Conservation (phyloP, 2,888 invertebrate species). For the Polydrusus pterygomalis region DNA sequence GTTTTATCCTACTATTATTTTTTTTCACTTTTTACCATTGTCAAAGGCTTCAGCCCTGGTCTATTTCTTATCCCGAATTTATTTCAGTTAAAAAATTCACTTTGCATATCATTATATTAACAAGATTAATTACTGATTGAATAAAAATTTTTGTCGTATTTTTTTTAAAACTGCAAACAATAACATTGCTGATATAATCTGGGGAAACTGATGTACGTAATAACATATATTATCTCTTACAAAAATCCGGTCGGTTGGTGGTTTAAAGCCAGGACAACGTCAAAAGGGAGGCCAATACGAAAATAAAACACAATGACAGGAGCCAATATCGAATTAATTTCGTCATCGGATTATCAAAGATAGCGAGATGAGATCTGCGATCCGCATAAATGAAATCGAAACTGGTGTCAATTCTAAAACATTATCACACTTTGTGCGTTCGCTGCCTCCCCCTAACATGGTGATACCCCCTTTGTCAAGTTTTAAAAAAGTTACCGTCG, state of each 20-base stretch:
- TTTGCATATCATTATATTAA: no score
- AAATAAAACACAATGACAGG: constrained; percentile 59
- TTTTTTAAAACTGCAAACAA: no score
- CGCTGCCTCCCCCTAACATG: constrained; percentile 56
- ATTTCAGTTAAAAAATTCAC: no score
- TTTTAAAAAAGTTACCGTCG: constrained; percentile 47
- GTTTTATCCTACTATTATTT: no score
- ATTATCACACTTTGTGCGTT: constrained; percentile 67
- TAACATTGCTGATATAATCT: no score
- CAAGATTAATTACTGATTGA: no score
- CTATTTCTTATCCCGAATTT: no score
- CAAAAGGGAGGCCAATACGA: constrained; percentile 42
- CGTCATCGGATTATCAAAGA: constrained; percentile 66
- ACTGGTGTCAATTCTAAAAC: constrained; percentile 69
- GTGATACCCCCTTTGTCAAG: constrained; percentile 47
- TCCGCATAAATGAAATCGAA: constrained; percentile 70
- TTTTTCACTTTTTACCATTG: no score
- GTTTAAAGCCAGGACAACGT: constrained; percentile 32
- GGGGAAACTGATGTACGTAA: background rate
- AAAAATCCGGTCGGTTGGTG: constrained; percentile 18
- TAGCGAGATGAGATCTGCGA: constrained; percentile 69
- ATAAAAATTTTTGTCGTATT: no score
- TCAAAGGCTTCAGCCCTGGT: no score
- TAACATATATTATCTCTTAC: background rate
- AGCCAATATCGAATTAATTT: constrained; percentile 66